Evolutionary conservation across 2,888 invertebrate genomes (phyloP).

Genomic region (Brachylomia viminalis): DNA sequence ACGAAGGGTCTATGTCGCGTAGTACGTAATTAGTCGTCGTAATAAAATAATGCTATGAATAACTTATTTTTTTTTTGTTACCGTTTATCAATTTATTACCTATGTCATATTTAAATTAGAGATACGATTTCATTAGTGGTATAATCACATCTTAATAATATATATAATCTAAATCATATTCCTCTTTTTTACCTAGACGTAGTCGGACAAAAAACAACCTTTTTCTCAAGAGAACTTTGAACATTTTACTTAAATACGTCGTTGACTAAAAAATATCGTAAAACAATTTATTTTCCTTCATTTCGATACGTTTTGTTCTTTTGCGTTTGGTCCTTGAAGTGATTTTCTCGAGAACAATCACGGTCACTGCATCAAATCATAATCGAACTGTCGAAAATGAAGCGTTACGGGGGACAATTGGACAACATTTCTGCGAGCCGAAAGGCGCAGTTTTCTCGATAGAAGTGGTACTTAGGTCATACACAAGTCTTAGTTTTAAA

Average conservation of each 20-base stretch:
- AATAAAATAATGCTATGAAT: background rate
- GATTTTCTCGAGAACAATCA: slow-evolving; percentile 43
- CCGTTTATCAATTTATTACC: no score
- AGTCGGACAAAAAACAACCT: background rate
- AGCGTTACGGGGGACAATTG: slow-evolving; percentile 38
- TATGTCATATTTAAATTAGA: background rate
- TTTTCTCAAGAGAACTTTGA: background rate
- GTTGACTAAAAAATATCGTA: background rate
- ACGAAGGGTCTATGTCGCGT: background rate
- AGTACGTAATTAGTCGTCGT: background rate
- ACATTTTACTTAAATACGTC: background rate
- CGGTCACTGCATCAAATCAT: slow-evolving; percentile 36
- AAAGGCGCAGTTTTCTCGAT: slow-evolving; percentile 5
- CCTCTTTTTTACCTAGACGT: rapidly evolving
- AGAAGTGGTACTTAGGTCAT: background rate
- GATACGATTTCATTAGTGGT: background rate
- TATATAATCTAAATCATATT: background rate
- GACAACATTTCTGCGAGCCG: background rate
- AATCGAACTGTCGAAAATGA: slow-evolving; percentile 20
- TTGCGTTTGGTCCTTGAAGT: background rate
- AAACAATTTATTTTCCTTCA: background rate
- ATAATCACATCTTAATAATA: background rate
- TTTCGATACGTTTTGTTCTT: background rate
- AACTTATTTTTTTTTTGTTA: no score
- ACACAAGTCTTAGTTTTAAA: background rate